Percentiles rank a stretch among this genome's conserved stretches.
These are phyloP conservation scores for Eutolmus rufibarbis DNA, from an alignment of 2,888 invertebrate species.

Conservation along the genomic window DNA sequence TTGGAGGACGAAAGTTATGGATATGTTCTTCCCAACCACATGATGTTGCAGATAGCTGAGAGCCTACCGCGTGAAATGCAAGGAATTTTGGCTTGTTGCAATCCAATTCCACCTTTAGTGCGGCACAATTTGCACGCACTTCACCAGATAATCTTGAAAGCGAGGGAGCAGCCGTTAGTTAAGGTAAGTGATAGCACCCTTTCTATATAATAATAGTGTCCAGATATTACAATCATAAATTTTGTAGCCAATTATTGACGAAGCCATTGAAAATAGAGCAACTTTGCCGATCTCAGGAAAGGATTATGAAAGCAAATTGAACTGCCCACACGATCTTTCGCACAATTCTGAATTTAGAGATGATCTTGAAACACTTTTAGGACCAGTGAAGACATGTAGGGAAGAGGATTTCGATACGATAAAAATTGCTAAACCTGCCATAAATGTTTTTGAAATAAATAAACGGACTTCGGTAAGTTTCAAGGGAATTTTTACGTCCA, in stretches of 20 bases:
- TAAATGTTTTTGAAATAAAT: slow-evolving; percentile 53
- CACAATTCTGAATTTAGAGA: slow-evolving; percentile 66
- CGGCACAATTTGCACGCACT: slow-evolving; percentile 66
- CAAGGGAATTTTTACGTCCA: too few relatives aligned
- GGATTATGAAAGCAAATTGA: slow-evolving; percentile 66
- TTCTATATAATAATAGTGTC: background rate
- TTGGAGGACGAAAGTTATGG: slow-evolving; percentile 89
- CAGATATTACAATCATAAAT: background rate
- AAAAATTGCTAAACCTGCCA: slow-evolving; percentile 43
- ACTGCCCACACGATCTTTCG: slow-evolving; percentile 71
- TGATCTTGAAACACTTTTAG: slow-evolving; percentile 66
- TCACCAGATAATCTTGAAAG: slow-evolving; percentile 74
- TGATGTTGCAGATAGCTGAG: slow-evolving; percentile 90
- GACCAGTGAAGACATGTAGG: slow-evolving; percentile 42
- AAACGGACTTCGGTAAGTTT: background rate
- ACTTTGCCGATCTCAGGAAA: slow-evolving; percentile 53
- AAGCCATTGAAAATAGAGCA: slow-evolving; percentile 56
- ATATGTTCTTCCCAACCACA: slow-evolving; percentile 95
- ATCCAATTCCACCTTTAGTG: slow-evolving; percentile 83
- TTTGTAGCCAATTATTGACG: slow-evolving; percentile 64
- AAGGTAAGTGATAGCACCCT: slow-evolving; percentile 60
- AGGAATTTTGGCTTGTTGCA: slow-evolving; percentile 91
- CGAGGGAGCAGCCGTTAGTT: slow-evolving; percentile 73
- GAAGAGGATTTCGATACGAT: background rate
- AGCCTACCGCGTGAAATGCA: slow-evolving; percentile 88